Percentiles rank a stretch among this genome's conserved stretches.
phyloP scores from a whole-genome alignment of 2,888 invertebrate species.

The Cryptocheilus praepositus region DNA sequence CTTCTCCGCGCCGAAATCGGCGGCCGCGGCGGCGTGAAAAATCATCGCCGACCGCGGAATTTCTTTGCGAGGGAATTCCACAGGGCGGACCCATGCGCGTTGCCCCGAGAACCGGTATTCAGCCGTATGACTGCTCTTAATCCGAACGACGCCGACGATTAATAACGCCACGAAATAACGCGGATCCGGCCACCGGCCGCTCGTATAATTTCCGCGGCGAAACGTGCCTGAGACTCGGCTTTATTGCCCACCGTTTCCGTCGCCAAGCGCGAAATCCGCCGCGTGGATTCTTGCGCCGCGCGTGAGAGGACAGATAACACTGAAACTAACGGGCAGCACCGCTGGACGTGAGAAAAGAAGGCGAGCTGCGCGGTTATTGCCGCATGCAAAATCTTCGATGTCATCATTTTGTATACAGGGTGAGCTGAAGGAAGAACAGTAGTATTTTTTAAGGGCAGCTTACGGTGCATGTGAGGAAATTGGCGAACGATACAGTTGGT shows the following conservation, averaged over 20 bases:
- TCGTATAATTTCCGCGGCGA: slow-evolving; percentile 19
- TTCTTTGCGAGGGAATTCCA: slow-evolving; percentile 24
- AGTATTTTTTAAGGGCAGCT: no score
- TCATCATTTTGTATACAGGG: no score
- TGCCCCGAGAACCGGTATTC: slow-evolving; percentile 56
- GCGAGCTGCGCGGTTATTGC: slow-evolving; percentile 19
- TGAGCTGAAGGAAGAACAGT: no score
- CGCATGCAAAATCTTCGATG: no score
- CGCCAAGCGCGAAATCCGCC: no score
- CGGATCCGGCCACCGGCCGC: neutral
- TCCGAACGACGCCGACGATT: slow-evolving; percentile 56
- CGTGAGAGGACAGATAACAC: no score
- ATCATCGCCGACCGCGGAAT: slow-evolving; percentile 19
- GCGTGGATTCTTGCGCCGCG: neutral
- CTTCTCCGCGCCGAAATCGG: no score
- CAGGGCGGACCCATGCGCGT: neutral
- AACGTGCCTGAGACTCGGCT: no score
- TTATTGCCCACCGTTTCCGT: no score
- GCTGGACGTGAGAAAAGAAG: slow-evolving; percentile 18
- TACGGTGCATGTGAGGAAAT: no score
- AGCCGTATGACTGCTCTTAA: slow-evolving; percentile 53
- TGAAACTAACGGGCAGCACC: neutral
- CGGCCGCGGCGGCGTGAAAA: slow-evolving; percentile 12
- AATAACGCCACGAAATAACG: slow-evolving; percentile 50
- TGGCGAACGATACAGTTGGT: no score